Conservation (phyloP, 2,113 vertebrate genomes). For the Gymnorhina tibicen region DNA sequence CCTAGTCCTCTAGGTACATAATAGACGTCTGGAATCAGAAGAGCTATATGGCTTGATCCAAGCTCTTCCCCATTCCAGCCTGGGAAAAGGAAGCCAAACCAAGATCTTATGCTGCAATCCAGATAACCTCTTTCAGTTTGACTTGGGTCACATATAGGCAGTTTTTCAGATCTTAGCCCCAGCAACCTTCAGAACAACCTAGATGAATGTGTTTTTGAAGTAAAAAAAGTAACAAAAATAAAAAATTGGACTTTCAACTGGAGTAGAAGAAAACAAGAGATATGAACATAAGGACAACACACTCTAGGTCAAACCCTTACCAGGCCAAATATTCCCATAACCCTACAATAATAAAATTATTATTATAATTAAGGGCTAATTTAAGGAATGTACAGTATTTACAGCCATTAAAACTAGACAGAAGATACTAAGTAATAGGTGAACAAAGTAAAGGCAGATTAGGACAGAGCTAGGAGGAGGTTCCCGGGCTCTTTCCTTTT, state of each 20-base stretch:
- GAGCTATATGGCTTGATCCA: not conserved
- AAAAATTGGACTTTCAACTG: not conserved
- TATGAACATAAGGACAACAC: not conserved
- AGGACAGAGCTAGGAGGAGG: not conserved
- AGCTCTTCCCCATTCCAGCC: not conserved
- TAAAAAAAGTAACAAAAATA: not conserved
- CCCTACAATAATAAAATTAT: slow-evolving; percentile 62
- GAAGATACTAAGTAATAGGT: not conserved
- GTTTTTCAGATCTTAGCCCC: not conserved
- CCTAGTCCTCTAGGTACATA: not conserved
- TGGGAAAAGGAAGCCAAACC: not conserved
- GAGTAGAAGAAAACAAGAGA: not conserved
- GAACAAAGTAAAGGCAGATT: not conserved
- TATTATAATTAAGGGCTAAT: slow-evolving; percentile 51
- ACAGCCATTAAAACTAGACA: slow-evolving; percentile 16
- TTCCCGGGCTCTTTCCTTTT: not conserved
- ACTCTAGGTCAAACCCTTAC: not conserved
- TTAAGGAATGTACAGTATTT: slow-evolving; percentile 64
- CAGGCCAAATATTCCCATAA: not conserved
- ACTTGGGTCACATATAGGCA: not conserved
- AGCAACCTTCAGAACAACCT: not conserved
- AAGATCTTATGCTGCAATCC: not conserved
- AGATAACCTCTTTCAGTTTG: not conserved
- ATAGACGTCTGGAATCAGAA: not conserved
- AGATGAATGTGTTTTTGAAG: not conserved